Conservation (phyloP, 92 coral and sea anemone genomes). For the Siderastrea siderea region DNA sequence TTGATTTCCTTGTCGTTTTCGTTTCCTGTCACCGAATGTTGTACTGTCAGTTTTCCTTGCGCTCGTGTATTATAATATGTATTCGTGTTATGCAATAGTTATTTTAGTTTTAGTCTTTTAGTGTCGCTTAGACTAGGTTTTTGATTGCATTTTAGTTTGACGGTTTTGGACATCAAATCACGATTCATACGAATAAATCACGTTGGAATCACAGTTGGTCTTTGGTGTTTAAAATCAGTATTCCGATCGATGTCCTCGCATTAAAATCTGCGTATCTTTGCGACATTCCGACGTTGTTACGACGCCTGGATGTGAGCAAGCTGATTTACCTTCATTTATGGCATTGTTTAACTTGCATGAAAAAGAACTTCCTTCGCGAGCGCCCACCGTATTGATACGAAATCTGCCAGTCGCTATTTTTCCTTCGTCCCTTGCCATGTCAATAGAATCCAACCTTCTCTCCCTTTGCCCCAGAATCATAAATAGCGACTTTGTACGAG, state of each 20-base stretch:
- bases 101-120: conserved; percentile 3
- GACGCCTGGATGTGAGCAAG: not conserved
- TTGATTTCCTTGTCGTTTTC: conserved; percentile 14
- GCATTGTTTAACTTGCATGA: too few relatives aligned
- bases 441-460: too few relatives aligned
- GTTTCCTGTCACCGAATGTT: not conserved
- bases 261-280: not conserved
- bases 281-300: conserved; percentile 7
- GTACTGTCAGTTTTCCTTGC: conserved; percentile 1
- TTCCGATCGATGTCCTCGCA: not conserved
- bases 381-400: too few relatives aligned
- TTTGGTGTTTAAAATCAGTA: conserved; percentile 9
- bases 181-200: conserved; percentile 6
- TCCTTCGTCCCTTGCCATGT: too few relatives aligned
- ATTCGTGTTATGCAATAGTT: conserved; percentile 9
- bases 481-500: too few relatives aligned
- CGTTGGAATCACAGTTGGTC: conserved; percentile 4
- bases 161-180: conserved; percentile 12
- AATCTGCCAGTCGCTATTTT: too few relatives aligned
- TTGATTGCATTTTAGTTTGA: not conserved
- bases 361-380: too few relatives aligned
- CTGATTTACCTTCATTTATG: too few relatives aligned
- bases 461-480: too few relatives aligned
- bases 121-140: conserved; percentile 1
- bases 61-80: conserved; percentile 9